Evolutionary conservation across 2,888 invertebrate genomes (phyloP).

Genomic region (Calephelis perditalis): DNA sequence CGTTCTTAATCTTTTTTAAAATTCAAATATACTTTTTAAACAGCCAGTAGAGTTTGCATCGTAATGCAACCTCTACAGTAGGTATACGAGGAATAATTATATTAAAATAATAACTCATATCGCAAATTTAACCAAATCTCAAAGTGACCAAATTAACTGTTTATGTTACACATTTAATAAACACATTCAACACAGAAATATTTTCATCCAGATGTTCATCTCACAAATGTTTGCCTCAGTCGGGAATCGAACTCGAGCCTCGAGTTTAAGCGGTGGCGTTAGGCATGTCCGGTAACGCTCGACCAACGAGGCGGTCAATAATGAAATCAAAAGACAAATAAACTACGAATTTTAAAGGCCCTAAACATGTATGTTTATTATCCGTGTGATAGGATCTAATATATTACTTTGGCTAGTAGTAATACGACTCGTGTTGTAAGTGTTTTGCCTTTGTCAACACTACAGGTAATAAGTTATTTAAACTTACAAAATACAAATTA

Average conservation of each 20-base stretch:
- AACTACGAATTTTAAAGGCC: constrained; percentile 7
- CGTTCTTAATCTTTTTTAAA: no score
- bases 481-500: constrained; percentile 7
- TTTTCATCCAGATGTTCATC: no score
- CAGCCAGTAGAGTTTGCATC: no score
- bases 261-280: background rate
- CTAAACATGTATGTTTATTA: constrained; percentile 8
- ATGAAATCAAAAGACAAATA: constrained; percentile 5
- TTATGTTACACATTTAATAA: no score
- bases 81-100: no score
- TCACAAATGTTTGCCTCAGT: no score
- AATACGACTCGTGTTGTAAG: constrained; percentile 2
- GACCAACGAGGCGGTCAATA: background rate
- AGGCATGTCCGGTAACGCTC: background rate
- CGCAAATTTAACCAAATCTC: no score
- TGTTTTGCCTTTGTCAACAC: constrained; percentile 10
- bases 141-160: no score
- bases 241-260: background rate
- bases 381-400: constrained; percentile 10
- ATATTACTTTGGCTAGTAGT: background rate
- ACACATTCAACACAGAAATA: no score
- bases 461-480: constrained; percentile 6
- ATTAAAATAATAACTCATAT: no score
- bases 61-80: no score
- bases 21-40: no score